A percentile compares a stretch with the other conserved stretches of the same genome.
These are phyloP conservation scores for Cheilosia pagana DNA, from an alignment of 2,888 invertebrate genomes.

Conservation along the genomic window DNA sequence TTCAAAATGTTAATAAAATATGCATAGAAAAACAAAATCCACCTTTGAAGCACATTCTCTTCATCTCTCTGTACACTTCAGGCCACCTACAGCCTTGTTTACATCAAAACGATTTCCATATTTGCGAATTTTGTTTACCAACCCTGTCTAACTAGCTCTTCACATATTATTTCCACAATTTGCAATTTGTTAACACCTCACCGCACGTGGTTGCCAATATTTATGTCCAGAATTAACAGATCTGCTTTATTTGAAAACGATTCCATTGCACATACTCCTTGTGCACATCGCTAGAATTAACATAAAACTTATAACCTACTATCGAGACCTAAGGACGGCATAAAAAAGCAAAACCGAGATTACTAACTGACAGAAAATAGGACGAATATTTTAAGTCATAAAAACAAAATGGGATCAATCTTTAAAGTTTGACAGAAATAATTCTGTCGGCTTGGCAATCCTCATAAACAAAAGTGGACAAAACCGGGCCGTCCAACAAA, in stretches of 20 bases:
- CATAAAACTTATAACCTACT: no score
- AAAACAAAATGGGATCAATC: no score
- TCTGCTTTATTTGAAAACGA: background rate
- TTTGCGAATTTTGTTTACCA: slow-evolving; percentile 17
- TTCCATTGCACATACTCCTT: background rate
- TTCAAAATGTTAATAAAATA: no score
- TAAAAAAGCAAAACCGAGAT: no score
- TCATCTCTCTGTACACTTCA: background rate
- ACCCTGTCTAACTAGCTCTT: slow-evolving; percentile 1
- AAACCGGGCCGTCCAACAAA: no score
- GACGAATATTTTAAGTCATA: no score
- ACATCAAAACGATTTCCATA: background rate
- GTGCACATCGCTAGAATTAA: background rate
- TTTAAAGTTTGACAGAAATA: no score
- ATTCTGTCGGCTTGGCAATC: no score
- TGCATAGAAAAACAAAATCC: background rate
- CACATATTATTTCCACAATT: slow-evolving; percentile 2
- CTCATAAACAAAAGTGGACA: no score
- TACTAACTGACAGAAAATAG: no score
- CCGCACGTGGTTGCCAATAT: slow-evolving; percentile 4
- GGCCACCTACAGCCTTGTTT: background rate
- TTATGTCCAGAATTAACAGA: slow-evolving; percentile 13
- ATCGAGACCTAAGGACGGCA: no score
- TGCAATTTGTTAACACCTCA: slow-evolving; percentile 13
- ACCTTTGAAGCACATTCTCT: background rate